Evolutionary conservation across 2,113 vertebrate species (phyloP).

Genomic region (Bucco capensis): DNA sequence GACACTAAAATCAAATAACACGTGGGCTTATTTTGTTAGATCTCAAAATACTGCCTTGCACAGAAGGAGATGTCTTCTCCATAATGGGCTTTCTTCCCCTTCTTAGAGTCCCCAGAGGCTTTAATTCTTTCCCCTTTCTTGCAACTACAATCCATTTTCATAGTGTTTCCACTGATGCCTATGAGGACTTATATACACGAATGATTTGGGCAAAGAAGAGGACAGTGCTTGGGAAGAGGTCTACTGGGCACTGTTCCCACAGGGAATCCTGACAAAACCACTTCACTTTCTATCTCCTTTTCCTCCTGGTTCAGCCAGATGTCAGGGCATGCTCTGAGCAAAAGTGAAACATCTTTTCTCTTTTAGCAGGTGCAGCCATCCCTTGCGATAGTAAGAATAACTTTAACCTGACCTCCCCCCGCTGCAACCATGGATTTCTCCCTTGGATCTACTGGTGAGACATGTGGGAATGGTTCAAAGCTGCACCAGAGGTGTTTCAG

Average conservation of each 20-base stretch:
- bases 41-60: background rate
- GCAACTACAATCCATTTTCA: background rate
- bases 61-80: background rate
- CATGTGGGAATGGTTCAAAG: rapidly evolving
- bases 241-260: background rate
- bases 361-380: background rate
- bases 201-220: background rate
- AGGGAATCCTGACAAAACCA: background rate
- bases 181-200: background rate
- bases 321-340: background rate
- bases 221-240: rapidly evolving
- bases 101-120: no score
- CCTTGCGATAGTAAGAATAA: no score
- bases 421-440: background rate
- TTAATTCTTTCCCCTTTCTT: background rate
- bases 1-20: background rate
- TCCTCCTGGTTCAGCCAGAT: background rate
- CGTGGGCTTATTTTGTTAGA: background rate
- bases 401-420: background rate
- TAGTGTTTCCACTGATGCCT: background rate
- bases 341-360: background rate
- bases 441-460: no score
- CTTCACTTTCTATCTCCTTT: background rate
- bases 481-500: background rate
- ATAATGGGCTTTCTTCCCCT: background rate